Evolutionary conservation across 2,888 invertebrate species (phyloP).

Genomic region (Orthosia cruda): DNA sequence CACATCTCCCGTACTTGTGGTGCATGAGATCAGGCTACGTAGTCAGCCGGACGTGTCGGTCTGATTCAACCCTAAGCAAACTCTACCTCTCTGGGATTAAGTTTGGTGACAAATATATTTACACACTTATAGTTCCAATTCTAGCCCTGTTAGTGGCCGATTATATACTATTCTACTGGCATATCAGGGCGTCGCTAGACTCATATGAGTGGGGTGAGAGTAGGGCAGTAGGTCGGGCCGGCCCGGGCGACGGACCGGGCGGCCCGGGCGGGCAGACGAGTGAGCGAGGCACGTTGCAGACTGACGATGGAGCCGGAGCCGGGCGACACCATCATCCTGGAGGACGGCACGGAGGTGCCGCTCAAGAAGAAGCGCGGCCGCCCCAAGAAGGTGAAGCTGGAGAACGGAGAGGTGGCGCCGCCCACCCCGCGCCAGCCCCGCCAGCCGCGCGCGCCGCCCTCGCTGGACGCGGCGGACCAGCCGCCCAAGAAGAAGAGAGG

Average conservation of each 20-base stretch:
- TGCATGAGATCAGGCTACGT: slow-evolving; percentile 32
- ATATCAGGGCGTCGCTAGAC: slow-evolving; percentile 12
- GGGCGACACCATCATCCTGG: slow-evolving; percentile 91
- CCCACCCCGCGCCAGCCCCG: slow-evolving; percentile 87
- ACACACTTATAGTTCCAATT: slow-evolving; percentile 40
- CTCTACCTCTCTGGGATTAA: slow-evolving; percentile 54
- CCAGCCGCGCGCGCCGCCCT: slow-evolving; percentile 74
- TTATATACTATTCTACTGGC: slow-evolving; percentile 29
- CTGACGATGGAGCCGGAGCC: slow-evolving; percentile 91
- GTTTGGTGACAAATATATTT: slow-evolving; percentile 70
- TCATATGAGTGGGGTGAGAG: background rate
- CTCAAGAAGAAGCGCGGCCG: slow-evolving; percentile 97
- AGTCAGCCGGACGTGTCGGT: slow-evolving; percentile 32
- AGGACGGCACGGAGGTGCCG: slow-evolving; percentile 93
- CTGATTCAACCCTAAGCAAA: slow-evolving; percentile 36
- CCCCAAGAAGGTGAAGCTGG: slow-evolving; percentile 96
- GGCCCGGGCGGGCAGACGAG: slow-evolving; percentile 54
- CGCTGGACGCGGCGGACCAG: slow-evolving; percentile 79
- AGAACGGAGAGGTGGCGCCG: slow-evolving; percentile 93
- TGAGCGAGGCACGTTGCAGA: slow-evolving; percentile 79
- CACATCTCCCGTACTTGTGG: slow-evolving; percentile 17
- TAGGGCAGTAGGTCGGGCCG: slow-evolving; percentile 47
- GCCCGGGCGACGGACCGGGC: slow-evolving; percentile 29
- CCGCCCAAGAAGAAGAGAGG: slow-evolving; percentile 97
- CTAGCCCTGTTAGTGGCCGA: slow-evolving; percentile 51